These are phyloP conservation scores for Trochalopteron elliotii DNA, from an alignment of 2,113 vertebrate genomes.

Conservation along the genomic window DNA sequence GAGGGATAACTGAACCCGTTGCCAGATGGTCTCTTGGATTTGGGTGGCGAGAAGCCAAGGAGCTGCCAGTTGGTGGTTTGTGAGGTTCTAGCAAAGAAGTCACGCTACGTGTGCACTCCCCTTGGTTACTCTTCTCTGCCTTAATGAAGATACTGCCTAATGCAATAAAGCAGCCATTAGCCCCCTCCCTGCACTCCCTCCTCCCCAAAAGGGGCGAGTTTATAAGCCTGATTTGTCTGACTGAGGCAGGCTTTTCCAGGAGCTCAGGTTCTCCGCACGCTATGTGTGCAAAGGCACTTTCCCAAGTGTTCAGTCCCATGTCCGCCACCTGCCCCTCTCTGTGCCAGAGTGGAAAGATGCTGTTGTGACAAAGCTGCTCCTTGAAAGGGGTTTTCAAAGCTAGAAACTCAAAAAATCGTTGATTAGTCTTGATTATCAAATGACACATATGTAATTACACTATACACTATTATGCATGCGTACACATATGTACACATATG, in stretches of 20 bases:
- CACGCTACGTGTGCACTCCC: conserved; percentile 15
- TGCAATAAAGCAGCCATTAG: conserved; percentile 25
- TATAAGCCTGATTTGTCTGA: conserved; percentile 19
- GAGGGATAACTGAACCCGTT: conserved; percentile 40
- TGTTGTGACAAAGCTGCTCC: background rate
- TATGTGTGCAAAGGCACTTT: background rate
- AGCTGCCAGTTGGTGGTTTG: conserved; percentile 60
- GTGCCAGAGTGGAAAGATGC: background rate
- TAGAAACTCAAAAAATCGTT: too few species aligned
- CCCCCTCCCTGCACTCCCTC: background rate
- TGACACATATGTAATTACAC: too few species aligned
- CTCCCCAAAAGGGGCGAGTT: background rate
- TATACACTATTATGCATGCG: too few species aligned
- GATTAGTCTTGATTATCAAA: too few species aligned
- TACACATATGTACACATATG: too few species aligned
- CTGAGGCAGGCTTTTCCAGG: background rate
- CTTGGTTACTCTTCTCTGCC: background rate
- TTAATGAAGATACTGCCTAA: conserved; percentile 53
- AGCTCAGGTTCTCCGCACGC: background rate
- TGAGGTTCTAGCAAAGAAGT: conserved; percentile 45
- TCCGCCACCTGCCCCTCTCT: accelerated
- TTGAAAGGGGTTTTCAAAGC: background rate
- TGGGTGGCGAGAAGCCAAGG: conserved; percentile 61
- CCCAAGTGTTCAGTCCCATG: accelerated
- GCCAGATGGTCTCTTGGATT: conserved; percentile 70